These are phyloP conservation scores for Cisticola juncidis DNA, from an alignment of 2,113 vertebrate genomes.

Conservation along the genomic window DNA sequence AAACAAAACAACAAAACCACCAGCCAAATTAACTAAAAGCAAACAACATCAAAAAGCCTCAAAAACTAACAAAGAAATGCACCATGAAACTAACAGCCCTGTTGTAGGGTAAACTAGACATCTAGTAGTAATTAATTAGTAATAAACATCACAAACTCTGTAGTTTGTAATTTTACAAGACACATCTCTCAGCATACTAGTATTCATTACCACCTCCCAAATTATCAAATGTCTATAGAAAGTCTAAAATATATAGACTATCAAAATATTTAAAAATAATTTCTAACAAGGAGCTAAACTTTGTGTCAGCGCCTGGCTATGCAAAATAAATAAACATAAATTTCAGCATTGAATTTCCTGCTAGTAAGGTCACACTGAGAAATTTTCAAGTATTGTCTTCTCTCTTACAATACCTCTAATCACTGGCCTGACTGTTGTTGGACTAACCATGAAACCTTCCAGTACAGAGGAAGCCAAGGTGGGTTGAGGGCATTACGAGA, in stretches of 20 bases:
- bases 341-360: not conserved
- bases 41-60: not conserved
- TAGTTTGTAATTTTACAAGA: not conserved
- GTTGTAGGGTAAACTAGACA: not conserved
- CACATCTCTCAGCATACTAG: not conserved
- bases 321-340: not conserved
- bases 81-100: not conserved
- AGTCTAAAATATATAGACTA: not conserved
- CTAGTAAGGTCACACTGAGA: not conserved
- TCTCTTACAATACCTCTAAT: not conserved
- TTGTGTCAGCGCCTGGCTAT: not conserved
- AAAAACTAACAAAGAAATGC: not conserved
- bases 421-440: not conserved
- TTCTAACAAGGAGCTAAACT: not conserved
- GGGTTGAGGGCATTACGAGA: not conserved
- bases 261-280: not conserved
- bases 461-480: not conserved
- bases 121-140: not conserved
- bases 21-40: not conserved
- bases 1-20: fast-evolving
- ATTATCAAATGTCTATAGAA: not conserved
- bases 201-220: not conserved
- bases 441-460: not conserved
- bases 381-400: not conserved
- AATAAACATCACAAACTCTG: not conserved